Evolutionary conservation across 2,888 invertebrate genomes (phyloP), one percentile per base, ranked within the genome.

Genomic region (Andrena camellia): DNA sequence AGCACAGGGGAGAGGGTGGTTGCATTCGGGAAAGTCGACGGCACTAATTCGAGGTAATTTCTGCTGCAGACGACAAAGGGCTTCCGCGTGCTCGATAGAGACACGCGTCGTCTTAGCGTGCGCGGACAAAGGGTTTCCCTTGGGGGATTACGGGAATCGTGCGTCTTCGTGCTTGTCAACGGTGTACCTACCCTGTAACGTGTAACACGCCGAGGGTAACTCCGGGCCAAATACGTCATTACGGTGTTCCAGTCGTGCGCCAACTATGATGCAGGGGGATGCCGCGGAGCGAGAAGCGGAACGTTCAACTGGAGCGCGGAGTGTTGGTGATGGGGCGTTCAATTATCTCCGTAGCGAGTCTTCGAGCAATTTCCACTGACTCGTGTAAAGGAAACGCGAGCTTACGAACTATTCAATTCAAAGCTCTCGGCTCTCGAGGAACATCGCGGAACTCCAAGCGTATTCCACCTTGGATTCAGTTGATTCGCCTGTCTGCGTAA

Each of bases 21-120:
- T 72, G 64, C 54, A 52, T 73, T 60, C 26, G 57, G 67, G 60
- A 69, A 76, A 72, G 68, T 69, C 59, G 50, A 59, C 80, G 54
- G 77, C 77, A 84, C 84, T 87, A 87, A 87, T 86, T 78, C 82
- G 76, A 71, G 82, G 76, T 87, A 87, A 87, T 87, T 87, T 78
- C 84, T 72, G 72, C 63, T 59, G 57, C 71, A 74, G 82, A 79
- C 80, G 84, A 87, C 88, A 83, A 84, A 87, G 82, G 74, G 84
- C 81, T 74, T 78, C 78, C 54, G 66, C 50, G 64, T 60, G 84
- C 76, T 86, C 77, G 81, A 63, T 42, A 52, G 59, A 85, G 78
- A 63, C 81, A 75, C 79, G 78, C 77, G 71, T 63, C 76, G 71
- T 72, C 77, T 77, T 67, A 31, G 29, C 20, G 23, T 31, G 17